Evolutionary conservation across 2,113 vertebrate genomes (phyloP).

Genomic region (Aspidoscelis tigris): DNA sequence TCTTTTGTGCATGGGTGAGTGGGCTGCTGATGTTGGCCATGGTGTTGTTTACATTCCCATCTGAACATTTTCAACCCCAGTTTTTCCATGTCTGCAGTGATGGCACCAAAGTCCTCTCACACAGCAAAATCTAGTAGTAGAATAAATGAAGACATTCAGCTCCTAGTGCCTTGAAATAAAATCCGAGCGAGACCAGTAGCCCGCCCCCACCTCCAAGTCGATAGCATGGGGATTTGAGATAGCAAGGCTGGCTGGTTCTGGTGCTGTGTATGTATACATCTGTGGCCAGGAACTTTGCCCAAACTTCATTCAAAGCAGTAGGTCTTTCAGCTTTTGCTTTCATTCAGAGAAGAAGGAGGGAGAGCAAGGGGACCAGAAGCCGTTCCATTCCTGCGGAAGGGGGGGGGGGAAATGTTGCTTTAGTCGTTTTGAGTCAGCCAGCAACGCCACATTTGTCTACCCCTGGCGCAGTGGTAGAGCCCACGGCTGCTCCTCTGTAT

Average conservation of each 20-base stretch:
- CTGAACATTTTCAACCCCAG: neutral
- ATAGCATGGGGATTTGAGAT: constrained; percentile 31
- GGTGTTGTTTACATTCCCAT: neutral
- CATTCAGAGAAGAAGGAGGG: constrained; percentile 31
- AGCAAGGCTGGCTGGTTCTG: constrained; percentile 5
- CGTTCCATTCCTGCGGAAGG: constrained; percentile 58
- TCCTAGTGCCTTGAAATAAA: constrained; percentile 21
- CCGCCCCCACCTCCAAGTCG: neutral
- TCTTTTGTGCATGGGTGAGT: neutral
- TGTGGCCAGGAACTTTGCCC: constrained; percentile 48
- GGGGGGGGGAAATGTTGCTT: constrained; percentile 61
- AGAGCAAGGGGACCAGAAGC: constrained; percentile 36
- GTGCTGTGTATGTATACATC: neutral
- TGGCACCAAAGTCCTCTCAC: neutral
- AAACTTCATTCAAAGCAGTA: constrained; percentile 50
- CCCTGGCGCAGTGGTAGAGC: constrained; percentile 29
- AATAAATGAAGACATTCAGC: constrained; percentile 28
- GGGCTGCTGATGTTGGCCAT: neutral
- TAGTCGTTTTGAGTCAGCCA: constrained; percentile 45
- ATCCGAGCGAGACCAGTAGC: neutral
- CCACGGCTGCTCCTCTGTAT: constrained; percentile 49
- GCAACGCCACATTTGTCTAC: constrained; percentile 38
- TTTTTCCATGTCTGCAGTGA: neutral
- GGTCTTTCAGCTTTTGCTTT: constrained; percentile 55
- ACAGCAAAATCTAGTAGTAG: constrained; percentile 21